Conservation (phyloP, 1,140 invertebrate species). For the Euglossa dilemma region DNA sequence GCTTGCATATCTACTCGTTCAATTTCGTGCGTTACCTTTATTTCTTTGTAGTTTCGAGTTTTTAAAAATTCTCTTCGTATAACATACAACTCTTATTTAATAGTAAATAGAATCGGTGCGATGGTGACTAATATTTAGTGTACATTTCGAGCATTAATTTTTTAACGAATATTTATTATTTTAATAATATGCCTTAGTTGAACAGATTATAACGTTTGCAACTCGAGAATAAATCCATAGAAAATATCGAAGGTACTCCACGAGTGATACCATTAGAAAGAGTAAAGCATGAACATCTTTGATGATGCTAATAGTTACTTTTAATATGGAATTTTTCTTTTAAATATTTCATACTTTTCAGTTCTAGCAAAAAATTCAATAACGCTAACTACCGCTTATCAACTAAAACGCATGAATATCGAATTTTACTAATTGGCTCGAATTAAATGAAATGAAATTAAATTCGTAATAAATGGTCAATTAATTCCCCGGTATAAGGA, state of each 20-base stretch:
- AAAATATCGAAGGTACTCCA: too few relatives aligned
- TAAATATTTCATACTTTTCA: neutral
- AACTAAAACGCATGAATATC: neutral
- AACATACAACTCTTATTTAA: too few relatives aligned
- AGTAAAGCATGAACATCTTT: neutral
- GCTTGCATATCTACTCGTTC: neutral
- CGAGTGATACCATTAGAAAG: neutral
- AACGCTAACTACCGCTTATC: neutral
- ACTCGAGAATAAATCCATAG: neutral
- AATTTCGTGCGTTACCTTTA: neutral
- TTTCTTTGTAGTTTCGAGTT: neutral
- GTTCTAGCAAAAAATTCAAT: neutral
- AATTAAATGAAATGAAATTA: neutral
- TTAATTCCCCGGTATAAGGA: neutral
- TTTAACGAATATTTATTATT: neutral
- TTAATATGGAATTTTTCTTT: neutral
- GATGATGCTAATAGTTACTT: neutral
- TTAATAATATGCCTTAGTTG: neutral
- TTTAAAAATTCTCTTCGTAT: neutral
- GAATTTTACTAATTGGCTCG: neutral
- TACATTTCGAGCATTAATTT: neutral
- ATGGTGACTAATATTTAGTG: too few relatives aligned
- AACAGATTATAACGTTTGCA: neutral
- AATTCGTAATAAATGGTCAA: neutral
- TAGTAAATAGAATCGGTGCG: too few relatives aligned